Evolutionary conservation across 2,888 invertebrate genomes (phyloP).

Genomic region (Tineola bisselliella): DNA sequence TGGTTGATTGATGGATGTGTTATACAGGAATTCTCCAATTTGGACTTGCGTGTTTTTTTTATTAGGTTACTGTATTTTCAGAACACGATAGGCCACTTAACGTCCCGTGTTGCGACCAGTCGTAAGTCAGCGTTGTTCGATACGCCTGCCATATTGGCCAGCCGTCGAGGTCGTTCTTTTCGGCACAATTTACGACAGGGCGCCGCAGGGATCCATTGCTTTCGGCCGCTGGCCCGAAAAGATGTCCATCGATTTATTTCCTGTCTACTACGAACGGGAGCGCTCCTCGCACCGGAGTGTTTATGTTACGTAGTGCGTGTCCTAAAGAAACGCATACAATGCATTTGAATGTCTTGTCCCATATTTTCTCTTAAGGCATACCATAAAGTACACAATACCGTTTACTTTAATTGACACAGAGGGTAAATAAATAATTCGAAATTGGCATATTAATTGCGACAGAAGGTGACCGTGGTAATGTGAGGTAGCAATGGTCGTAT

Average conservation of each 20-base stretch:
- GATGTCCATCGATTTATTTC: constrained; percentile 46
- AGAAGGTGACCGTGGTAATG: not conserved
- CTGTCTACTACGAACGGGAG: constrained; percentile 48
- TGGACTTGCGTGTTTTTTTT: constrained; percentile 26
- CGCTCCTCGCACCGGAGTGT: constrained; percentile 49
- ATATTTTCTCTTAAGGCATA: not conserved
- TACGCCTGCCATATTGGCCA: constrained; percentile 50
- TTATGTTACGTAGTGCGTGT: constrained; percentile 39
- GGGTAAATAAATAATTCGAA: not conserved
- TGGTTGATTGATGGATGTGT: too few relatives aligned
- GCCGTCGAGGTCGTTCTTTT: constrained; percentile 38
- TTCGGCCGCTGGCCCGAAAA: constrained; percentile 40
- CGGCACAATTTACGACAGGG: constrained; percentile 54
- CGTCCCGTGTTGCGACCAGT: constrained; percentile 46
- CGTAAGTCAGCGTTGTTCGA: constrained; percentile 57
- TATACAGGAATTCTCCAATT: constrained; percentile 32
- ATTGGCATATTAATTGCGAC: constrained; percentile 5
- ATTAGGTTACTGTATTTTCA: constrained; percentile 42
- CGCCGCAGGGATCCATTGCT: constrained; percentile 37
- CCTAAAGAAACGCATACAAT: not conserved
- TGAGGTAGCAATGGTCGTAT: constrained; percentile 7
- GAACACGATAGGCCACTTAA: constrained; percentile 66
- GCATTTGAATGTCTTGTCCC: not conserved
- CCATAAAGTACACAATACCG: not conserved
- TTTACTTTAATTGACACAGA: not conserved